Evolutionary conservation across 2,888 invertebrate genomes (phyloP), one percentile per base, ranked within the genome.

Genomic region (Rapana venosa): DNA sequence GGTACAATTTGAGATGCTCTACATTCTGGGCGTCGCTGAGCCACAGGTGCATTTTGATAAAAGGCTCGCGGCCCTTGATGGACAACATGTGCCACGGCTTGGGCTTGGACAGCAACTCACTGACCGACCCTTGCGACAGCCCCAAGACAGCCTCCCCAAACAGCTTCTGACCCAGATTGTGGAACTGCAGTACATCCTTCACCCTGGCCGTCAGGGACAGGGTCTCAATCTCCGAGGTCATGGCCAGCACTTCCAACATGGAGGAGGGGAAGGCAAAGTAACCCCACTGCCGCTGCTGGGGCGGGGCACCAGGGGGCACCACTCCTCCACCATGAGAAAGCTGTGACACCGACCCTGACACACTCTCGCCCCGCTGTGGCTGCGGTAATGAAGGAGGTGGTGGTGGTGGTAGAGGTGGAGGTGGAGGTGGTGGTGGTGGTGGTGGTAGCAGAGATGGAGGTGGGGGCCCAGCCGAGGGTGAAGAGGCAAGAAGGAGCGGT

Each of bases 81-180:
- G 99, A 99, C 89, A 99, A 97, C 99, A 99, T 99, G 96, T 99
- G 99, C 99, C 99, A 99, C 0, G 99, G 99, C 95, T 99, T 99
- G 8, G 99, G 99, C 96, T 99, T 99, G 91, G 99, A 99, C 15
- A 99, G 97, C 92, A 99, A 97, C 96, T 99, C 99, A 95, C 99
- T 99, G 22, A 99, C 99, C 2, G 99, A 96, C 70, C 96, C 99
- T 96, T 99, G 99, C 0, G 99, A 99, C 58, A 99, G 97, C 0
- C 99, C 99, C 26, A 99, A 97, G 6, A 99, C 99, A 0, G 98
- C 99, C 96, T 99, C 99, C 20, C 99, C 99, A 95, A 99, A 99
- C 96, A 98, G 97, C 97, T 99, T 99, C 96, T 99, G 99, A 5
- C 99, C 99, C 93, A 99, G 98, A 95, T 99, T 99, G 96, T 99